phyloP scores from a whole-genome alignment of 2,113 vertebrate genomes.

The Rallus limicola region DNA sequence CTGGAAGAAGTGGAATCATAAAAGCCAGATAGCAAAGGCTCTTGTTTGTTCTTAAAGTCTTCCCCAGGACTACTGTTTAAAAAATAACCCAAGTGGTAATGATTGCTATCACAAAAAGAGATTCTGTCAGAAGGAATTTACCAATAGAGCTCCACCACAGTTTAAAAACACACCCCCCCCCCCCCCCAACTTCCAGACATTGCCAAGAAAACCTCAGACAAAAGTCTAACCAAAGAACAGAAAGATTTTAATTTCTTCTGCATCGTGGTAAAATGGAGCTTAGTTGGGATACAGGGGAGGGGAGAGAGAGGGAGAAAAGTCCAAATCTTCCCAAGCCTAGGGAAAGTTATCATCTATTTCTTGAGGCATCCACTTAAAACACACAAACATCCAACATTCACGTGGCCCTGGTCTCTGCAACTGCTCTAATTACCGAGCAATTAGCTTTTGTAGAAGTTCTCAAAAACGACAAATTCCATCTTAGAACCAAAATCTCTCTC shows the following conservation, averaged over 20 bases:
- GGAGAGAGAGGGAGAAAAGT: neutral
- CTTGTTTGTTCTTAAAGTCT: neutral
- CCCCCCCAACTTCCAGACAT: neutral
- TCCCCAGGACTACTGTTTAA: neutral
- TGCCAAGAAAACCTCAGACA: neutral
- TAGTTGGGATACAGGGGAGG: neutral
- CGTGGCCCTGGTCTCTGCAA: neutral
- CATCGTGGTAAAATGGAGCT: neutral
- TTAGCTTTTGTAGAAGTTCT: neutral
- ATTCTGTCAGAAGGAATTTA: neutral
- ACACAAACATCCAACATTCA: neutral
- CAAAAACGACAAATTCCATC: neutral
- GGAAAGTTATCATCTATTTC: neutral
- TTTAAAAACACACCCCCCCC: neutral
- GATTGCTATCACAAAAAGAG: neutral
- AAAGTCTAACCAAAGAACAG: neutral
- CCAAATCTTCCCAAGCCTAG: neutral
- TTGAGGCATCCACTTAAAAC: neutral
- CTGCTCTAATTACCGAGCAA: slow-evolving; percentile 16
- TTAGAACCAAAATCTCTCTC: neutral
- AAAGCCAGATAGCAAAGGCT: neutral
- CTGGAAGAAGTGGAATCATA: neutral
- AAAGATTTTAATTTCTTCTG: neutral
- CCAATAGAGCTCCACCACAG: neutral
- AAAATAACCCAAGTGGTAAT: neutral